These are phyloP conservation scores for Caenorhabditis parvicauda DNA, from an alignment of 2,888 invertebrate genomes.

Conservation along the genomic window DNA sequence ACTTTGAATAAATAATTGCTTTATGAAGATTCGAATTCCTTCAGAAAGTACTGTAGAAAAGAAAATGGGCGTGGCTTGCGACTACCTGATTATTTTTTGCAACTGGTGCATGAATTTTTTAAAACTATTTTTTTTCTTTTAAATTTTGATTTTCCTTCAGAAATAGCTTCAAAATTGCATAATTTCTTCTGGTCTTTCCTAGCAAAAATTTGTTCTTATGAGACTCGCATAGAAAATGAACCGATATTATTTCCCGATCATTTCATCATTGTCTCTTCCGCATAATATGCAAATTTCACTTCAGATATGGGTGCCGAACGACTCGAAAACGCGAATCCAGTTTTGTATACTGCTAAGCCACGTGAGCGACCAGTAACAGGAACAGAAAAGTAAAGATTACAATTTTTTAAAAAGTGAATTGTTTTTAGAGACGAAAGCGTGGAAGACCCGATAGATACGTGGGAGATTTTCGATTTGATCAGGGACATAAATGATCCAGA, in stretches of 20 bases:
- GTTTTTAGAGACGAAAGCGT: conserved; percentile 29
- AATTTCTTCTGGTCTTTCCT: not conserved
- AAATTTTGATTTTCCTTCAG: too few species aligned
- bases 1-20: too few species aligned
- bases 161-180: too few species aligned
- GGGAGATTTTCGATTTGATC: conserved; percentile 75
- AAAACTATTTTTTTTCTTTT: too few species aligned
- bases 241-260: not conserved
- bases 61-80: too few species aligned
- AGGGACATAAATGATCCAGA: conserved; percentile 94
- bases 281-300: not conserved
- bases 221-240: not conserved
- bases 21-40: too few species aligned
- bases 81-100: too few species aligned
- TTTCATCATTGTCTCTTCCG: conserved; percentile 8
- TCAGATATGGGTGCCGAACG: conserved; percentile 25
- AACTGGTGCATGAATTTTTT: too few species aligned
- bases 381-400: conserved; percentile 9
- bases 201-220: conserved; percentile 4
- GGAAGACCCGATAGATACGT: conserved; percentile 54
- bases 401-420: not conserved
- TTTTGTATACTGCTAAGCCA: conserved; percentile 25
- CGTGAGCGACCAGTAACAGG: conserved; percentile 22
- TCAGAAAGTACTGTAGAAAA: too few species aligned
- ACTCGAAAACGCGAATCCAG: conserved; percentile 43